phyloP scores from a whole-genome alignment of 2,888 invertebrate species.

The Sicus ferrugineus region DNA sequence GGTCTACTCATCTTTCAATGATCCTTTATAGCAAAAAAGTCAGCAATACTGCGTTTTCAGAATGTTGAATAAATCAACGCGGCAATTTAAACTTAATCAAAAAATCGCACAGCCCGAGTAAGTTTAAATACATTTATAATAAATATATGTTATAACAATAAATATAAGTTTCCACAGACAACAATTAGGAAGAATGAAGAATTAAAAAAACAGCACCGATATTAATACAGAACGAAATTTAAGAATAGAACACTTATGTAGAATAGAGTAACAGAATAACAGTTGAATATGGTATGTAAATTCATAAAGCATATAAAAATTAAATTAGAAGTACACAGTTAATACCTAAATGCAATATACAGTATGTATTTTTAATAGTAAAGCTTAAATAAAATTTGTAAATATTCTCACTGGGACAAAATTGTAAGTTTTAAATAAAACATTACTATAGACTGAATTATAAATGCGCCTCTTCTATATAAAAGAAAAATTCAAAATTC shows the following conservation, averaged over 20 bases:
- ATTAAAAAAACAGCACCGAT: conserved; percentile 26
- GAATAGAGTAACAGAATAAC: neutral
- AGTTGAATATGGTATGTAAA: too few relatives aligned
- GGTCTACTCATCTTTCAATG: too few relatives aligned
- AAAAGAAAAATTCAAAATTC: too few relatives aligned
- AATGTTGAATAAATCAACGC: too few relatives aligned
- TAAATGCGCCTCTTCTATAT: conserved; percentile 30
- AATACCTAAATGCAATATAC: neutral
- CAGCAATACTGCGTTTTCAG: too few relatives aligned
- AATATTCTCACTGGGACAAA: conserved; percentile 31
- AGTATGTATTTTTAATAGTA: neutral
- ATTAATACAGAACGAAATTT: conserved; percentile 20
- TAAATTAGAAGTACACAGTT: conserved; percentile 3
- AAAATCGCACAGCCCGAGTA: conserved; percentile 1
- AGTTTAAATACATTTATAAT: neutral
- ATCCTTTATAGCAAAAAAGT: too few relatives aligned
- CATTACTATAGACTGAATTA: conserved; percentile 21
- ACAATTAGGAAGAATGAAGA: neutral
- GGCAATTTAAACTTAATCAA: too few relatives aligned
- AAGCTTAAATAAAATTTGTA: conserved; percentile 25
- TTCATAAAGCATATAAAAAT: neutral
- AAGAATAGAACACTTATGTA: neutral
- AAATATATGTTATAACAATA: neutral
- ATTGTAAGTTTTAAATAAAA: neutral
- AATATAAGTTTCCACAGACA: neutral